A percentile compares a stretch with the other conserved stretches of the same genome.
Conservation (phyloP, 2,113 vertebrate species). For the Sorex fumeus region DNA sequence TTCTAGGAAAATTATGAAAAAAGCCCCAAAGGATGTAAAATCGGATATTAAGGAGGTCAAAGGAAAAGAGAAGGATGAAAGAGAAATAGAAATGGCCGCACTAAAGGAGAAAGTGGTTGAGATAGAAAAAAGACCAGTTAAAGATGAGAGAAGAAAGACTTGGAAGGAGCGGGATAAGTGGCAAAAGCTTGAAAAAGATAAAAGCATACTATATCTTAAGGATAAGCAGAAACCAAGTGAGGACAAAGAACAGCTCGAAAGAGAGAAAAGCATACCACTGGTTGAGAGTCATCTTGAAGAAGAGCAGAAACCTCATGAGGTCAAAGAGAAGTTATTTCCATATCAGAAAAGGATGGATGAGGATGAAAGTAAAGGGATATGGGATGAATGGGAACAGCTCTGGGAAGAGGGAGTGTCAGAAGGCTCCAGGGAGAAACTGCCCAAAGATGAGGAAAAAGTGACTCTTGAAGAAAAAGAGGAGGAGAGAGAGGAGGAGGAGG, state of each 20-base stretch:
- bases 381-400: slow-evolving; percentile 50
- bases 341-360: neutral
- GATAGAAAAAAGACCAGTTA: neutral
- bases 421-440: neutral
- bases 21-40: neutral
- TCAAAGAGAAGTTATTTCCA: neutral
- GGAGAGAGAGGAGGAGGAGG: neutral
- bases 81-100: neutral
- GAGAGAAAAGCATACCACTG: neutral
- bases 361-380: neutral
- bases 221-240: too few relatives aligned
- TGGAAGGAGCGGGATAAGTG: slow-evolving; percentile 59
- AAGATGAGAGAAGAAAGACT: neutral
- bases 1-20: slow-evolving; percentile 24
- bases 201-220: neutral
- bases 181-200: neutral
- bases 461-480: neutral
- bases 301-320: neutral
- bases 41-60: neutral
- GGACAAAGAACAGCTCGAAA: slow-evolving; percentile 15
- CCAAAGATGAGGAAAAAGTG: neutral
- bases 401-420: neutral
- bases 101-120: neutral
- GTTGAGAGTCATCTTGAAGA: neutral
- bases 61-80: neutral